Base-by-base conservation (phyloP, 2,888 invertebrate genomes). In the Caenorhabditis wallacei region DNA sequence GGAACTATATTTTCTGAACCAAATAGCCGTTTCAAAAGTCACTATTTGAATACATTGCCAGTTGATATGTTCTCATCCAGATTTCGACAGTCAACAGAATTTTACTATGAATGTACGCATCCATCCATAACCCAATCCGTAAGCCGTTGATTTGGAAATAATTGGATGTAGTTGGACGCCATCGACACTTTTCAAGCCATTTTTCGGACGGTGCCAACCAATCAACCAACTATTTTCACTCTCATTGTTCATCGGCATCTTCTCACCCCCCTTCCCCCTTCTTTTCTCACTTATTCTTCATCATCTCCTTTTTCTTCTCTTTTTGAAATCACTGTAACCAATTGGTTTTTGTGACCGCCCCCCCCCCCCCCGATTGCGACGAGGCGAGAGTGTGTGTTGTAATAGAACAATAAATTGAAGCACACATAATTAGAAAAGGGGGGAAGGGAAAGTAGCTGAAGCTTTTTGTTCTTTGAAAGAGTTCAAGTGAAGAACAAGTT, bases 81-180 rank as follows among this genome's bases (percentile, higher is more conserved):
- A 68, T 76, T 59, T 59, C 54, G 43, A 48, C 51, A 48, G 56
- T n/a, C 66, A 66, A 35, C 54, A 43, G 63, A 71, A 71, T 37
- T 26, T 30, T 48, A 74, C 56, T 75, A 57, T 74, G 72, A 72
- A 68, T 61, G 48, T 51, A 74, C 69, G 59, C 80, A 74, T 35
- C 57, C 80, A 80, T 69, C 80, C 80, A 74, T 80, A 69, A 74
- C 74, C 59, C 80, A 74, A 80, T 80, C 72, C 64, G 80, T 72
- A 74, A 74, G 80, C 69, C 74, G 69, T 80, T 64, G 80, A 80
- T 80, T 80, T 80, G 80, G 80, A 80, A 80, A 80, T 80, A 80
- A 80, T 80, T 80, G 80, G 69, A 80, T 68, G 69, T 78, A 72
- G 80, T 80, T 72, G 66, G 35, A 8, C 76, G 76, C 76, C 76